Evolutionary conservation across 64 coral and sea anemone species (phyloP).

Genomic region (Exaiptasia diaphana): DNA sequence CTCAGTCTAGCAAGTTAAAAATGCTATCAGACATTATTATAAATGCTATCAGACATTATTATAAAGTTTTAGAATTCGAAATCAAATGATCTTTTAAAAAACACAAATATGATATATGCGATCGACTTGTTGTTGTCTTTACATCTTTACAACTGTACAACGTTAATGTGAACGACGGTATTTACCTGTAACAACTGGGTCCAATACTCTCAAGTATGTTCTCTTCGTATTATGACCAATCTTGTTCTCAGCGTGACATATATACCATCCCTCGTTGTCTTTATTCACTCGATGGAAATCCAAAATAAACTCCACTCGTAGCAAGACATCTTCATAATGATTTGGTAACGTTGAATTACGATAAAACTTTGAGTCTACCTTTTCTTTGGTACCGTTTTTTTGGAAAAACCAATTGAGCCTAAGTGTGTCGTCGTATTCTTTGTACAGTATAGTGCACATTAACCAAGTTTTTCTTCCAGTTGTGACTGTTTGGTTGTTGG

Average conservation of each 20-base stretch:
- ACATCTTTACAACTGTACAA: too few relatives aligned
- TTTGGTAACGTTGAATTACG: background rate
- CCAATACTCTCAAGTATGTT: slow-evolving; percentile 2
- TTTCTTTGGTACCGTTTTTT: background rate
- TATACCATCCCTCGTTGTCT: slow-evolving; percentile 13
- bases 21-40: too few relatives aligned
- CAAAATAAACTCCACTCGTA: background rate
- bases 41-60: too few relatives aligned
- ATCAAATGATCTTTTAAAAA: background rate
- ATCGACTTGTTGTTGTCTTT: too few relatives aligned
- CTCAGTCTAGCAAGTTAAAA: too few relatives aligned
- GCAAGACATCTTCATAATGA: background rate
- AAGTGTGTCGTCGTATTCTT: background rate
- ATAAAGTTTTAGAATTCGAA: too few relatives aligned
- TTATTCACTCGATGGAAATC: background rate
- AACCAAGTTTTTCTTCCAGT: background rate
- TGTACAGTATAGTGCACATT: slow-evolving; percentile 10
- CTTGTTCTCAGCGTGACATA: background rate
- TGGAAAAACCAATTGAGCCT: background rate
- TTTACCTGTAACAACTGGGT: background rate
- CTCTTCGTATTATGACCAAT: background rate
- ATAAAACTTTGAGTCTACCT: background rate
- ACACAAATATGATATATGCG: too few relatives aligned
- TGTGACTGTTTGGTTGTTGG: background rate
- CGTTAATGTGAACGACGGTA: too few relatives aligned